Evolutionary conservation across 2,113 vertebrate species (phyloP).

Genomic region (Semnornis frantzii): DNA sequence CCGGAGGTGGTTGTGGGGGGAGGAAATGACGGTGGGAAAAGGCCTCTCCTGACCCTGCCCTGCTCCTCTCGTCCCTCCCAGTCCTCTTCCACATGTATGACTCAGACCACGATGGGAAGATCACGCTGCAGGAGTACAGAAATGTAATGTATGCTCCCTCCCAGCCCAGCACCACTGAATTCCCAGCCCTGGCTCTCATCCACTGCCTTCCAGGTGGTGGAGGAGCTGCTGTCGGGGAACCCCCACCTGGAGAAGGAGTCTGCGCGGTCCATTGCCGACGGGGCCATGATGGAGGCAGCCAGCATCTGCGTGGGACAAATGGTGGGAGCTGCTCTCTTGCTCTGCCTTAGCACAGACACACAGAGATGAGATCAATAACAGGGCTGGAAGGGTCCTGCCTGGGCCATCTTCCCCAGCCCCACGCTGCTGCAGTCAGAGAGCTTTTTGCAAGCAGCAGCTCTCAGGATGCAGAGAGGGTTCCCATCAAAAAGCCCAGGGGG

Average conservation of each 20-base stretch:
- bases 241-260: conserved; percentile 83
- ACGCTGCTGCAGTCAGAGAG: neutral
- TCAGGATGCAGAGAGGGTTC: neutral
- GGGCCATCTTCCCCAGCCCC: too few relatives aligned
- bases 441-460: neutral
- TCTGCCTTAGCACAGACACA: fast-evolving
- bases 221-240: conserved; percentile 88
- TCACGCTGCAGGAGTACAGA: conserved; percentile 91
- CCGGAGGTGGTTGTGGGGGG: fast-evolving
- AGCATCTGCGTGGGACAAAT: conserved; percentile 89
- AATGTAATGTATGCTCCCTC: conserved; percentile 76
- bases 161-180: fast-evolving
- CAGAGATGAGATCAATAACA: fast-evolving
- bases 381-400: neutral
- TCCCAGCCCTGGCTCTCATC: fast-evolving
- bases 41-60: neutral
- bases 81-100: conserved; percentile 99
- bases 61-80: neutral
- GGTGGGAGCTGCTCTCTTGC: conserved; percentile 70
- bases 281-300: conserved; percentile 97
- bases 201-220: conserved; percentile 81
- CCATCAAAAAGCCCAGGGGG: fast-evolving
- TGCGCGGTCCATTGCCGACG: conserved; percentile 83
- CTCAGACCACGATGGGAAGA: conserved; percentile 89
- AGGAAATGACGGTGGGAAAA: fast-evolving